A percentile compares a stretch with the other conserved stretches of the same genome.
Conservation (phyloP, 1,140 invertebrate species). For the Macrostomum lignano region DNA sequence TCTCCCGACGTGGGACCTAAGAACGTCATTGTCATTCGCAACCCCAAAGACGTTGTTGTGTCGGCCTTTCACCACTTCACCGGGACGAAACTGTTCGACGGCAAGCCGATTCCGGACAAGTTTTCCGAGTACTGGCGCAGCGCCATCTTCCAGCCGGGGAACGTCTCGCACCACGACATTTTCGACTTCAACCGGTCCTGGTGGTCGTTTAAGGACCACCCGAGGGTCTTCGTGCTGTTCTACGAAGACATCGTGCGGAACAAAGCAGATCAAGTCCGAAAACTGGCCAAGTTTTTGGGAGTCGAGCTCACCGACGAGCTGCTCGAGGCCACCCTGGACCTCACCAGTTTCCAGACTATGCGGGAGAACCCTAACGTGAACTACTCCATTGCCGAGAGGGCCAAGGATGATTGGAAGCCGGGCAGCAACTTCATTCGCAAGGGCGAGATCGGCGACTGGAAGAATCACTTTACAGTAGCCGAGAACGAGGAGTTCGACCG, state of each 20-base stretch:
- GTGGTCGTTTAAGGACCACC: background rate
- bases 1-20: too few species aligned
- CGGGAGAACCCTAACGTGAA: background rate
- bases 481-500: background rate
- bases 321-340: background rate
- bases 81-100: too few species aligned
- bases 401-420: too few species aligned
- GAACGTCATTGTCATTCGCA: too few species aligned
- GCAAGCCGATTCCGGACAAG: too few species aligned
- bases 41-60: too few species aligned
- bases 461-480: background rate
- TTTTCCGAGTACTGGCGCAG: too few species aligned
- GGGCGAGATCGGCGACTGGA: background rate
- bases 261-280: background rate
- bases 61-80: too few species aligned
- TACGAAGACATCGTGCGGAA: background rate
- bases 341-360: background rate
- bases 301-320: background rate
- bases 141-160: too few species aligned
- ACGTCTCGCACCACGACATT: too few species aligned
- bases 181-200: background rate
- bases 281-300: background rate
- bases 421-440: conserved; percentile 1
- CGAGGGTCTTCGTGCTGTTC: background rate
- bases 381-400: background rate